These are phyloP conservation scores for Saccostrea glomerata DNA, from an alignment of 1,140 invertebrate genomes.

Conservation along the genomic window DNA sequence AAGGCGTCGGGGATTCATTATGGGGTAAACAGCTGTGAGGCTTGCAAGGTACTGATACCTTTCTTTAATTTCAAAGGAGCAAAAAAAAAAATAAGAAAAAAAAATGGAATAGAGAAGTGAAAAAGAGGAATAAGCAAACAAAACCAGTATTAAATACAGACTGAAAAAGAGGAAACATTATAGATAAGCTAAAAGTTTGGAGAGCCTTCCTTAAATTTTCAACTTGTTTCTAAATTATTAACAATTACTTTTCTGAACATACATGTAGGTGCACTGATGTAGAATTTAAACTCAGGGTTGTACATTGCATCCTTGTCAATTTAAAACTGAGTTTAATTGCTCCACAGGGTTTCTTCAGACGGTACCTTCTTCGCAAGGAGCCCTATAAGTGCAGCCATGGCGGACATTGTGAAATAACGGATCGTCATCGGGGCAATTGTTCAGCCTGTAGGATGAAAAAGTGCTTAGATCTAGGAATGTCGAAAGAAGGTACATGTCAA, in stretches of 20 bases:
- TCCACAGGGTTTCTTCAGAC: slow-evolving; percentile 74
- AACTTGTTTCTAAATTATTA: no score
- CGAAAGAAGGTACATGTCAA: slow-evolving; percentile 67
- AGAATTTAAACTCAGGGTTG: background rate
- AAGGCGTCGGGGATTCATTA: slow-evolving; percentile 80
- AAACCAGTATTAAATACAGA: no score
- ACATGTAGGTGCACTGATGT: background rate
- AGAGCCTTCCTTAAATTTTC: no score
- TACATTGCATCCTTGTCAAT: background rate
- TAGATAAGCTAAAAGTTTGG: no score
- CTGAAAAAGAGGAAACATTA: no score
- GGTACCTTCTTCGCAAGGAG: slow-evolving; percentile 68
- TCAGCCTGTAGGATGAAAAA: slow-evolving; percentile 73
- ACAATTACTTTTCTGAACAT: no score
- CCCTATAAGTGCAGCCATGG: slow-evolving; percentile 68
- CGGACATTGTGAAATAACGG: slow-evolving; percentile 68
- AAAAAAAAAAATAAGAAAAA: no score
- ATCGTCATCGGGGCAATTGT: slow-evolving; percentile 69
- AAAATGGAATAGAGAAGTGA: no score
- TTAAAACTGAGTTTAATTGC: background rate
- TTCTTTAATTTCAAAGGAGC: background rate
- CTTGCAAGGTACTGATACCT: slow-evolving; percentile 78
- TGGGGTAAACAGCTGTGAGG: slow-evolving; percentile 80
- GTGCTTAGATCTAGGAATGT: slow-evolving; percentile 74
- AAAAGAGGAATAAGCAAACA: no score